phyloP scores from a whole-genome alignment of 2,888 invertebrate species.

The Conistra vaccinii region DNA sequence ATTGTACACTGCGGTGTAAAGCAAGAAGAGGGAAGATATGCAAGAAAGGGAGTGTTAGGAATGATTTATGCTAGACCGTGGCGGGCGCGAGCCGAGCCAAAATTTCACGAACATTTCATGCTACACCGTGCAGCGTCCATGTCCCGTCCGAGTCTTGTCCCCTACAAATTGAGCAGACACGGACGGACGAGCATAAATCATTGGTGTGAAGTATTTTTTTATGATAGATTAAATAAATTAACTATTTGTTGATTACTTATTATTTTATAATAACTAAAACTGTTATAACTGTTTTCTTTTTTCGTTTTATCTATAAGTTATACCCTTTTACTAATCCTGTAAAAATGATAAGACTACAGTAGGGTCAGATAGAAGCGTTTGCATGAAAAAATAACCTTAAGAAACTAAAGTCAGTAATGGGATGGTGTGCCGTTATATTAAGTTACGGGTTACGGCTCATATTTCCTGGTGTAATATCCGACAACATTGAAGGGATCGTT shows the following conservation, averaged over 20 bases:
- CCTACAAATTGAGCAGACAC: not conserved
- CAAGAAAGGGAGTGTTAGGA: not conserved
- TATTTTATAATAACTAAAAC: too few relatives aligned
- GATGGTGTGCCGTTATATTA: slow-evolving; percentile 17
- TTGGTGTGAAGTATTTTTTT: not conserved
- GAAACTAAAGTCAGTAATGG: slow-evolving; percentile 31
- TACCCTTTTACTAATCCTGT: not conserved
- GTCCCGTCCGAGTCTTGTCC: not conserved
- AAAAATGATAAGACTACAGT: not conserved
- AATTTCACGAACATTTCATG: not conserved
- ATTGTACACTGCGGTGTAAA: slow-evolving; percentile 30
- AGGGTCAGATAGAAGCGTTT: slow-evolving; percentile 16
- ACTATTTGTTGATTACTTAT: not conserved
- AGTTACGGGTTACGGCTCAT: slow-evolving; percentile 33
- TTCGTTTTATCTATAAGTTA: not conserved
- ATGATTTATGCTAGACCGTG: not conserved
- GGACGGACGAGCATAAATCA: not conserved
- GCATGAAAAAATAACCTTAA: slow-evolving; percentile 18
- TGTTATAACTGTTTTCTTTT: too few relatives aligned
- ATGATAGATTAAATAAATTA: not conserved
- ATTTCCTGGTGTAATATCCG: slow-evolving; percentile 50
- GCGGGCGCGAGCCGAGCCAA: not conserved
- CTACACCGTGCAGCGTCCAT: not conserved
- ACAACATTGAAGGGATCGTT: slow-evolving; percentile 45
- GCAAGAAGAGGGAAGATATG: slow-evolving; percentile 1